Evolutionary conservation across 1,140 invertebrate species (phyloP), one percentile per base, ranked within the genome.

Genomic region (Drosophila nikananu): DNA sequence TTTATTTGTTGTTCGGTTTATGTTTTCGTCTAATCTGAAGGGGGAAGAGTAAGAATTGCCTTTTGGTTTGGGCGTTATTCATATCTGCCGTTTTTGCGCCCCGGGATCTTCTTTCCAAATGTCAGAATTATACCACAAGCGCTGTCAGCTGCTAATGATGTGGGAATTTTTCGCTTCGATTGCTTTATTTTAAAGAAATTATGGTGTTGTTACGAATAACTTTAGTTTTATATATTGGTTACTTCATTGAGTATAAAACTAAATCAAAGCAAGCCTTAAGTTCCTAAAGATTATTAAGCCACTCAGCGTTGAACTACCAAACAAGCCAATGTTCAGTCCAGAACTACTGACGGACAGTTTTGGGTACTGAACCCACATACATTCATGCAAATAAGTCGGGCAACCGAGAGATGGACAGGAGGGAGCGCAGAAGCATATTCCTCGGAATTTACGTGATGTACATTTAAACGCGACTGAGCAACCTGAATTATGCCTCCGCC

Each of bases 401-500:
- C 23, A 32, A 44, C 12, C 19, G 35, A 39, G 55, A 70, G 68
- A 46, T 35, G 46, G 46, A 6, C 21, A 55, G 19, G 37, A 37
- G 32, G 32, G 19, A 51, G 59, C 42, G 30, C 59, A 66, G 78
- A 54, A 86, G 75, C 80, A 73, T 87, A 80, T 86, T 87, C 71
- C 79, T 87, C 77, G 83, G 76, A 77, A 87, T 83, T 86, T 86
- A 86, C 83, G 83, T 86, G 83, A 83, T 86, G 79, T 84, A 86
- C 83, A 86, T 86, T 87, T 87, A 83, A 86, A 86, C 71, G 71
- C 76, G 83, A 30, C 48, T 48, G 81, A 78, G 77, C 83, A 83
- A 87, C 83, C 82, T 83, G 67, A 86, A 87, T 87, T 86, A 83
- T 86, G 83, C 80, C 70, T 83, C 75, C 65, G 32, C 57, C 37